Evolutionary conservation across 2,797 vertebrate species (phyloP), one percentile per base, ranked within the genome.

Genomic region (Leptatherina wallacei): DNA sequence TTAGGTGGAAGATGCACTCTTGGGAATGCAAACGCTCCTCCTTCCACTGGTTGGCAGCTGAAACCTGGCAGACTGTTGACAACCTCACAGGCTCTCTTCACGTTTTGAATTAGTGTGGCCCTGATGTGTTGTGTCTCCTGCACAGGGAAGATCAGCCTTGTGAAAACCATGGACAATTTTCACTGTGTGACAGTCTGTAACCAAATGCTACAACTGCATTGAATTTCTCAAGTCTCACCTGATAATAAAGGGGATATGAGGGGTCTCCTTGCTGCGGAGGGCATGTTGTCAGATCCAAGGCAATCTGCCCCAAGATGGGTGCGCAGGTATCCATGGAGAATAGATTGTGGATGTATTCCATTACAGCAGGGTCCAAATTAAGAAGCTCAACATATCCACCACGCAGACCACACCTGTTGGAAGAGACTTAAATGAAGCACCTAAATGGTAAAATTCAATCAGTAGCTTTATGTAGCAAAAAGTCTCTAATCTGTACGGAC

Each of bases 381-480:
- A 94, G 80, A 56, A 95, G 80, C 81, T 95, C 92, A 59, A 95
- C 66, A 29, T 94, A 95, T 27, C 94, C 95, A 38, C 85, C 61
- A 6, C 94, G 94, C 38, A 95, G 77, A 59, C 95, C 94, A 78
- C 92, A 93, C 77, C 95, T 95, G 64, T 10, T 6, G 6, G n/a
- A 52, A 70, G 18, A 81, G 20, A 69, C 1, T 24, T 13, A 0
- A 16, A 32, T 65, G 30, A 49, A 55, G 12, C 35, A 2, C 30
- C 22, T 30, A 29, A 54, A 66, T 16, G 29, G 1, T 4, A 33
- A 5, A 29, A 27, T 16, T 54, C 52, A 54, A 2, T 13, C 27
- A 54, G 13, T 27, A 47, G 32, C n/a, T 4, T 29, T 56, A 10
- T 6, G n/a, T 18, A 7, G 9, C 2, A 22, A 49, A 3, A 4